Conservation (phyloP, 2,888 invertebrate species). For the Orthosia incerta region DNA sequence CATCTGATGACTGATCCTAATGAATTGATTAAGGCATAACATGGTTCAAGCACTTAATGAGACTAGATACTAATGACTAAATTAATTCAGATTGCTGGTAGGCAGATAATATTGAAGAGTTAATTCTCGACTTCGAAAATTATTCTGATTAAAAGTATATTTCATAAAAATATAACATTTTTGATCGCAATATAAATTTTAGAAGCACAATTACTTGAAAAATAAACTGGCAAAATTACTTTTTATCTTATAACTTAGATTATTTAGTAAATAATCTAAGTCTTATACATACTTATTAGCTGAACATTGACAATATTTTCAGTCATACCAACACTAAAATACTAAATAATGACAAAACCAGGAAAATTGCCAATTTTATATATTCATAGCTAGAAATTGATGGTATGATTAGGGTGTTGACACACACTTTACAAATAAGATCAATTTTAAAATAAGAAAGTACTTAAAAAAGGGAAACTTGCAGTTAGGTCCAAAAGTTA, state of each 20-base stretch:
- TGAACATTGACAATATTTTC: conserved; percentile 52
- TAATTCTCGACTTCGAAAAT: conserved; percentile 7
- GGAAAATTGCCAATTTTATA: conserved; percentile 51
- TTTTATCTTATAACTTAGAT: conserved; percentile 45
- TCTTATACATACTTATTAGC: conserved; percentile 5
- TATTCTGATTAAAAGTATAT: conserved; percentile 17
- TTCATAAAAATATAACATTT: conserved; percentile 22
- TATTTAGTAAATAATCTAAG: no score
- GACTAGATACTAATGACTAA: conserved; percentile 69
- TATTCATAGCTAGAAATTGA: conserved; percentile 36
- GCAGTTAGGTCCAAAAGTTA: conserved; percentile 22
- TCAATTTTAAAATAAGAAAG: conserved; percentile 8
- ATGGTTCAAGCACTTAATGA: conserved; percentile 60
- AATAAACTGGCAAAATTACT: conserved; percentile 23
- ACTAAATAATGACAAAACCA: conserved; percentile 59
- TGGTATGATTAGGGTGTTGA: conserved; percentile 46
- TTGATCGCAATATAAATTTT: conserved; percentile 36
- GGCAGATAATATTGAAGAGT: conserved; percentile 16
- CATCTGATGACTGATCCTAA: conserved; percentile 43
- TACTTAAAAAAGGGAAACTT: conserved; percentile 23
- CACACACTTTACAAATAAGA: conserved; percentile 39
- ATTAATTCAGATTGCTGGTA: conserved; percentile 53
- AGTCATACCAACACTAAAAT: conserved; percentile 52
- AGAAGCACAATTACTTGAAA: conserved; percentile 15
- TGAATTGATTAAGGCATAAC: conserved; percentile 51